Evolutionary conservation across 2,888 invertebrate genomes (phyloP), one percentile per base, ranked within the genome.

Genomic region (Tenthredo scrophulariae): DNA sequence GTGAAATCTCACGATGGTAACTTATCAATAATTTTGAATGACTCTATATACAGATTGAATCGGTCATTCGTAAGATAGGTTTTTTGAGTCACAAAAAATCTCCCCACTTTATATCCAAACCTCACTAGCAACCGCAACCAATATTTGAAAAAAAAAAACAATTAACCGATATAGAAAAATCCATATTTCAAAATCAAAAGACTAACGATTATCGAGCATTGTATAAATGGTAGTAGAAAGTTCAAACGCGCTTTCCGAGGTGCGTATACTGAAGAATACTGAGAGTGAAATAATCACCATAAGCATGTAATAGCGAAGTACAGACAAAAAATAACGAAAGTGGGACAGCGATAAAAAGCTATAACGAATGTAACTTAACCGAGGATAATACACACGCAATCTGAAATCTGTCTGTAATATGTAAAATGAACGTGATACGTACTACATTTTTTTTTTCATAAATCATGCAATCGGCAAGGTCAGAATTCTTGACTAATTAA

Each of bases 331-430:
- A 77, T 77, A 13, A 50, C 29, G 77, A 50, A 77, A 50, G 29
- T 77, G 54, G 77, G 50, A 77, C 77, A 77, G 54, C 33, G 54
- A 54, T 77, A 29, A 77, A 54, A 77, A 77, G n/a, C 29, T 29
- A 46, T 22, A 74, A 22, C 13, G 15, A 29, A 50, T 75, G 50
- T 75, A 50, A 75, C 15, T 29, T 3, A 29, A 26, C 15, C 37
- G 15, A 77, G 29, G 40, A 77, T 77, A 54, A 26, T 9, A 77
- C 50, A 33, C 50, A 43, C 10, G 22, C 43, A 37, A 37, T 7
- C 2, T 70, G 3, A 37, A 37, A 9, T 70, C 26, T 2, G 15
- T 6, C 13, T 74, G 43, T 22, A 2, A 43, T 40, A 43, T 22
- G 40, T 9, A 40, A 3, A 43, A 74, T 43, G 22, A 67, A 33